phyloP scores from a whole-genome alignment of 2,797 vertebrate species.

The Enteromius radiatus region DNA sequence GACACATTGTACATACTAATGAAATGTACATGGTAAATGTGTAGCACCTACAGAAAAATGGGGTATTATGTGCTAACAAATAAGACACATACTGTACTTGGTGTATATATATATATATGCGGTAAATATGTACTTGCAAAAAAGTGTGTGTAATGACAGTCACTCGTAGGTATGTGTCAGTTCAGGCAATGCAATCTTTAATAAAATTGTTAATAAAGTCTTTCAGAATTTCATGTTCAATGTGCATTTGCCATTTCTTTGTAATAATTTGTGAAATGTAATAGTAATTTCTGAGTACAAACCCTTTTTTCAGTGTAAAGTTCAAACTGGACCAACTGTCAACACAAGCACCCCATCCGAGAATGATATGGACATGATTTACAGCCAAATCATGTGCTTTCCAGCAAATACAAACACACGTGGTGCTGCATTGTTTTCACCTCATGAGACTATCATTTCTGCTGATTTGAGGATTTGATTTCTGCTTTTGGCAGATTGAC shows the following conservation, averaged over 20 bases:
- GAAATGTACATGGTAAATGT: too few relatives aligned
- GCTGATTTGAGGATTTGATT: conserved; percentile 69
- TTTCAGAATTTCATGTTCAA: neutral
- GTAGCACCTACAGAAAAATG: too few relatives aligned
- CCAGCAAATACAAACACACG: conserved; percentile 54
- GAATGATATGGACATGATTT: conserved; percentile 48
- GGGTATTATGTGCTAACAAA: too few relatives aligned
- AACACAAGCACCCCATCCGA: conserved; percentile 6
- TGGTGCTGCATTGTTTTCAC: conserved; percentile 44
- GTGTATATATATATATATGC: too few relatives aligned
- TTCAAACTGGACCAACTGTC: neutral
- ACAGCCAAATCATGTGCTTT: conserved; percentile 45
- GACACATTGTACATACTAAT: too few relatives aligned
- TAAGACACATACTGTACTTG: too few relatives aligned
- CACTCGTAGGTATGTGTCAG: too few relatives aligned
- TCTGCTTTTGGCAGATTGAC: conserved; percentile 68
- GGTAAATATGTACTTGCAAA: too few relatives aligned
- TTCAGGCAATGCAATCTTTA: too few relatives aligned
- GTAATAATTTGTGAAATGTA: neutral
- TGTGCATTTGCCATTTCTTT: neutral
- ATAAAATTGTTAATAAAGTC: too few relatives aligned
- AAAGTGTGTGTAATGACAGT: too few relatives aligned
- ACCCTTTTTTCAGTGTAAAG: neutral
- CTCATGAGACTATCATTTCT: conserved; percentile 66
- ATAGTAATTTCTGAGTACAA: too few relatives aligned